phyloP scores from a whole-genome alignment of 2,888 invertebrate genomes.

The Cantharis rufa region DNA sequence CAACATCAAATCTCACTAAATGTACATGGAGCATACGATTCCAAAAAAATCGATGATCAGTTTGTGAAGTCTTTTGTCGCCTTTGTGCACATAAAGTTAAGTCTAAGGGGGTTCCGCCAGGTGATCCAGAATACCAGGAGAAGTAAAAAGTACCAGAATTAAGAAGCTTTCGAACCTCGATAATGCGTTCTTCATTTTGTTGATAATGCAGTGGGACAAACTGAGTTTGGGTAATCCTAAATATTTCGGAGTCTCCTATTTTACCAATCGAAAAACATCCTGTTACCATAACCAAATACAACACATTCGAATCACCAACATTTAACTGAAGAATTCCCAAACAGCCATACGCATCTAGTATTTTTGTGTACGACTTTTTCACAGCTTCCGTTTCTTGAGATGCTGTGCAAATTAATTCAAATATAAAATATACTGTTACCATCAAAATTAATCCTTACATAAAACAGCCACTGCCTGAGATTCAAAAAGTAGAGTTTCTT shows the following conservation, averaged over 20 bases:
- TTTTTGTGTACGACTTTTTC: constrained; percentile 86
- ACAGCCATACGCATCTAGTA: constrained; percentile 94
- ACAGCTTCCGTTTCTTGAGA: constrained; percentile 87
- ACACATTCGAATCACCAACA: constrained; percentile 79
- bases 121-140: constrained; percentile 67
- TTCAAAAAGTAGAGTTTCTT: constrained; percentile 87
- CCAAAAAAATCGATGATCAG: constrained; percentile 98
- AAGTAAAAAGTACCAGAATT: constrained; percentile 99
- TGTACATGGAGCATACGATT: constrained; percentile 95
- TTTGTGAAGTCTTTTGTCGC: constrained; percentile 74
- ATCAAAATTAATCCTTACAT: constrained; percentile 54
- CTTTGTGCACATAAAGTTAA: constrained; percentile 94
- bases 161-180: constrained; percentile 78
- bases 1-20: constrained; percentile 87
- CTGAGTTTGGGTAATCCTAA: constrained; percentile 89
- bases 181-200: constrained; percentile 64
- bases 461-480: constrained; percentile 88
- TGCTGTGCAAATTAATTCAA: constrained; percentile 57
- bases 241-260: constrained; percentile 92
- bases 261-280: constrained; percentile 97
- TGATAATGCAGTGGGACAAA: constrained; percentile 86
- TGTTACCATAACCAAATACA: constrained; percentile 91
- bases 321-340: constrained; percentile 90
- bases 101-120: constrained; percentile 66
- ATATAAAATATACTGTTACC: not conserved